These are phyloP conservation scores for Phalacrocorax pelagicus DNA, from an alignment of 2,113 vertebrate genomes.

Conservation along the genomic window DNA sequence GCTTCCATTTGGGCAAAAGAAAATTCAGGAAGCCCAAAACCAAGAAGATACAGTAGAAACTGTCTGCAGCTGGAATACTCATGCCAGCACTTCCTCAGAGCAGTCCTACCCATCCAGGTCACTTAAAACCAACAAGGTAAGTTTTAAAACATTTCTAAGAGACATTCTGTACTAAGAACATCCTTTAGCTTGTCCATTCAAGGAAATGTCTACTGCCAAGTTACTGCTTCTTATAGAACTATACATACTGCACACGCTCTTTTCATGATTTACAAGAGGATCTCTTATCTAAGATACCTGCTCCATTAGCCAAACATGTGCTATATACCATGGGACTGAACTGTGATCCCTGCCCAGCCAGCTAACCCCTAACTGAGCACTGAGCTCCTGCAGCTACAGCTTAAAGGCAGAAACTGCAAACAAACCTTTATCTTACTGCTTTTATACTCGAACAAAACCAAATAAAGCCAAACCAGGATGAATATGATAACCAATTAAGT, in stretches of 20 bases:
- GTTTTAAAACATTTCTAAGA: not conserved
- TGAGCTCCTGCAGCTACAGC: not conserved
- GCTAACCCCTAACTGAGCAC: not conserved
- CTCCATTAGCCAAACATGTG: constrained; percentile 13
- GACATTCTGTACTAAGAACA: not conserved
- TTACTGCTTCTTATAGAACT: not conserved
- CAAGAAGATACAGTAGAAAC: not conserved
- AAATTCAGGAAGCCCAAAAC: not conserved
- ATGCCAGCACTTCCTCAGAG: fast-evolving
- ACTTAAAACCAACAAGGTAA: not conserved
- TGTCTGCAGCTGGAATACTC: not conserved
- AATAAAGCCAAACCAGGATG: not conserved
- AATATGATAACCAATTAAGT: not conserved
- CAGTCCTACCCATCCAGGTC: not conserved
- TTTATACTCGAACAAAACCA: not conserved
- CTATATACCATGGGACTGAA: constrained; percentile 70
- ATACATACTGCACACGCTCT: not conserved
- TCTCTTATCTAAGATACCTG: not conserved
- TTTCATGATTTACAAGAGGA: not conserved
- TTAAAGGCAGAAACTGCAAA: constrained; percentile 36
- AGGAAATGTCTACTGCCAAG: not conserved
- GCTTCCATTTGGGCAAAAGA: not conserved
- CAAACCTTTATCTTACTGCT: not conserved
- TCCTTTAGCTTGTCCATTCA: not conserved
- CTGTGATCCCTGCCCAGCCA: constrained; percentile 59